Percentiles rank a stretch among this genome's conserved stretches.
Conservation (phyloP, 2,888 invertebrate species). For the Coelopa pilipes region DNA sequence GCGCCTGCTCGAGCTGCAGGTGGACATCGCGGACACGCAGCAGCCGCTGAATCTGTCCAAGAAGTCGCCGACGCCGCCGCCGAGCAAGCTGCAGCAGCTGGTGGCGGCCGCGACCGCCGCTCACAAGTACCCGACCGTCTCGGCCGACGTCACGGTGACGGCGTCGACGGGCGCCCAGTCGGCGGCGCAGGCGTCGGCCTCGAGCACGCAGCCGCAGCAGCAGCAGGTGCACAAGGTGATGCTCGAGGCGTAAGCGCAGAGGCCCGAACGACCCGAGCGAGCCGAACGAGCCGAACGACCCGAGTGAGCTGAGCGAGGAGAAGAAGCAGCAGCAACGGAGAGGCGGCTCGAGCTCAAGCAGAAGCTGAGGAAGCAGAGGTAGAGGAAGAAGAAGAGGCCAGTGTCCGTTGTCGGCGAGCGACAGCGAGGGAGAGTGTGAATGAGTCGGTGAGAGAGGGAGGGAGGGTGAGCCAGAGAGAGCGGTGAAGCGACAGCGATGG, state of each 20-base stretch:
- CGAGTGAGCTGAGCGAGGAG: too few species aligned
- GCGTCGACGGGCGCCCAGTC: slow-evolving; percentile 51
- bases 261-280: background rate
- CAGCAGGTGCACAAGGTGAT: slow-evolving; percentile 71
- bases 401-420: too few species aligned
- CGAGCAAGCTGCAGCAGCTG: slow-evolving; percentile 66
- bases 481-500: background rate
- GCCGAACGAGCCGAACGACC: background rate
- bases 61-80: slow-evolving; percentile 82
- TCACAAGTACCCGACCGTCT: slow-evolving; percentile 63
- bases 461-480: slow-evolving; percentile 9
- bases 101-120: slow-evolving; percentile 61
- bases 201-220: slow-evolving; percentile 48
- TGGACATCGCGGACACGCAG: slow-evolving; percentile 82
- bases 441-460: too few species aligned
- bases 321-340: too few species aligned
- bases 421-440: too few species aligned
- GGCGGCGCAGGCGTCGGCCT: slow-evolving; percentile 41
- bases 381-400: slow-evolving; percentile 2
- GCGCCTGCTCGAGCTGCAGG: slow-evolving; percentile 80
- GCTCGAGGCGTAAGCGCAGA: slow-evolving; percentile 72
- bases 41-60: slow-evolving; percentile 91
- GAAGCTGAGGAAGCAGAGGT: background rate
- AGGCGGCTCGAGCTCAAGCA: background rate
- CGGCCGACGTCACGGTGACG: slow-evolving; percentile 66